phyloP scores from a whole-genome alignment of 2,888 invertebrate species.

The Xestoiulus laeticollis region DNA sequence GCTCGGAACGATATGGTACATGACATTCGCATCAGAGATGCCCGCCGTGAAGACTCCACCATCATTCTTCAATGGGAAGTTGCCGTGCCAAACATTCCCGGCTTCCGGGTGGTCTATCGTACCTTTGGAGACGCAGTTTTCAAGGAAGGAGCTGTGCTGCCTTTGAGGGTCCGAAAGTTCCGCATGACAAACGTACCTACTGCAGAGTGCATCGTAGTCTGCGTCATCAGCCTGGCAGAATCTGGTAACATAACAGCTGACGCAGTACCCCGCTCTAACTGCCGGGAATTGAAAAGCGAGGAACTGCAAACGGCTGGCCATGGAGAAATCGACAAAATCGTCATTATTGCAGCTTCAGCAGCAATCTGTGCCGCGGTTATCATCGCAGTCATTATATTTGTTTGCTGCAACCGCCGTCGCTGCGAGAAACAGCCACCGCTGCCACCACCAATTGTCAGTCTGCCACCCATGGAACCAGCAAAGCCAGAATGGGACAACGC shows the following conservation, averaged over 20 bases:
- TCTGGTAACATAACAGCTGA: slow-evolving; percentile 69
- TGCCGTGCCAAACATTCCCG: slow-evolving; percentile 75
- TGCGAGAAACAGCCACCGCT: slow-evolving; percentile 53
- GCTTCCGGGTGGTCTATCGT: slow-evolving; percentile 87
- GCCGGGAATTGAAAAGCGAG: slow-evolving; percentile 52
- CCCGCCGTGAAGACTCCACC: slow-evolving; percentile 77
- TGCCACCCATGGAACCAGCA: slow-evolving; percentile 53
- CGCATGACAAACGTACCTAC: slow-evolving; percentile 92
- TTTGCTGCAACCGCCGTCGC: slow-evolving; percentile 79
- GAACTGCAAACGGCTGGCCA: slow-evolving; percentile 8
- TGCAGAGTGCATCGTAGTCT: slow-evolving; percentile 91
- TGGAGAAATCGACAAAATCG: slow-evolving; percentile 81
- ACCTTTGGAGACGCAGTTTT: slow-evolving; percentile 89
- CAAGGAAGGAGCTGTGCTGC: slow-evolving; percentile 88
- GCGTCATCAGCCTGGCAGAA: slow-evolving; percentile 90
- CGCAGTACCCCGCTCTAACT: slow-evolving; percentile 54
- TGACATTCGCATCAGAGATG: slow-evolving; percentile 85
- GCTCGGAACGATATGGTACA: slow-evolving; percentile 53
- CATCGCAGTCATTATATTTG: slow-evolving; percentile 87
- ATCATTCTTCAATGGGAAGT: slow-evolving; percentile 89
- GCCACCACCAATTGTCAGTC: slow-evolving; percentile 54
- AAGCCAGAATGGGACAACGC: slow-evolving; percentile 82
- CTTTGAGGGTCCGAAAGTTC: slow-evolving; percentile 88
- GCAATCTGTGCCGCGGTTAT: slow-evolving; percentile 93
- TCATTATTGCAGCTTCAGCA: slow-evolving; percentile 88